phyloP scores from a whole-genome alignment of 2,113 vertebrate species.

The Fulica atra region DNA sequence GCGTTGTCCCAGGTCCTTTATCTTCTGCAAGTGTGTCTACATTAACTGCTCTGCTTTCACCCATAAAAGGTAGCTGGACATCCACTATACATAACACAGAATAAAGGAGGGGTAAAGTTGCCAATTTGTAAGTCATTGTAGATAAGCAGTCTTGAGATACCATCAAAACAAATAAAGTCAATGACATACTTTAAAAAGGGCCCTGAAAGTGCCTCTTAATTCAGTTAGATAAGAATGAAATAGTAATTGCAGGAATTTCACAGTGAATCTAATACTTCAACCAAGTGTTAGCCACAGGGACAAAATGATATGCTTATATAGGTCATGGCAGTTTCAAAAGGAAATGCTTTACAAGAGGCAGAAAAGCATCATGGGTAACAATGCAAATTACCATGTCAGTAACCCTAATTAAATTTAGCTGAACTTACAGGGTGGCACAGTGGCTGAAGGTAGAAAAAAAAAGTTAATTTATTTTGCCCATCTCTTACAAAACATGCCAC shows the following conservation, averaged over 20 bases:
- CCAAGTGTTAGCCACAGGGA: background rate
- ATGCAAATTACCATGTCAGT: background rate
- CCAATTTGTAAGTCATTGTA: background rate
- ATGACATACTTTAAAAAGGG: background rate
- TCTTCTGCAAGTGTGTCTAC: background rate
- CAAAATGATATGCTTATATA: background rate
- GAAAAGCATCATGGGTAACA: background rate
- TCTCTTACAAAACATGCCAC: background rate
- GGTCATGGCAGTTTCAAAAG: slow-evolving; percentile 31
- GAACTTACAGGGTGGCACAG: background rate
- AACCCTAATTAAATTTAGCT: slow-evolving; percentile 21
- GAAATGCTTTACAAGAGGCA: slow-evolving; percentile 6
- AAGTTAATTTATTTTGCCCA: background rate
- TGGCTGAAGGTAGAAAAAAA: background rate
- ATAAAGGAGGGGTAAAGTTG: background rate
- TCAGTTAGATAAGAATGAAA: slow-evolving; percentile 12
- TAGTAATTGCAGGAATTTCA: slow-evolving; percentile 35
- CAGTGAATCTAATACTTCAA: background rate
- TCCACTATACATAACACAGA: background rate
- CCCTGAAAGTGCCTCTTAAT: background rate
- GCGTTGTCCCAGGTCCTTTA: background rate
- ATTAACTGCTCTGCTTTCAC: background rate
- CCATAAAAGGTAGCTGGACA: background rate
- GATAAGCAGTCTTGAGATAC: slow-evolving; percentile 28
- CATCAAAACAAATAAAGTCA: slow-evolving; percentile 4